A percentile compares a stretch with the other conserved stretches of the same genome.
Conservation (phyloP, 2,888 invertebrate genomes). For the Euphydryas editha region DNA sequence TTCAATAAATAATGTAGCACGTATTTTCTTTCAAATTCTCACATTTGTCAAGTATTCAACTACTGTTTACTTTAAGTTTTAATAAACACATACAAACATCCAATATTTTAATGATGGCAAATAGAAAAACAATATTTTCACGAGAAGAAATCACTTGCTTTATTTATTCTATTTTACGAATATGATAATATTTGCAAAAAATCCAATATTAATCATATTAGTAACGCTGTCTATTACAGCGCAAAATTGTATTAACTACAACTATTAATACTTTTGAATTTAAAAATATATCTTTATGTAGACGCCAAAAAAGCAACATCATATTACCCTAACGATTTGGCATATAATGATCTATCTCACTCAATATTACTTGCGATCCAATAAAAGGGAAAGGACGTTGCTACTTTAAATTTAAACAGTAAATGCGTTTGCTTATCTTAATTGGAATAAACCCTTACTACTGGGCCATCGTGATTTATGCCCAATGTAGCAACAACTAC, state of each 20-base stretch:
- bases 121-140: neutral
- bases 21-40: no score
- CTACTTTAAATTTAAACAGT: slow-evolving; percentile 22
- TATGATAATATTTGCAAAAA: slow-evolving; percentile 20
- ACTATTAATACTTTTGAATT: slow-evolving; percentile 35
- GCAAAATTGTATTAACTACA: slow-evolving; percentile 13
- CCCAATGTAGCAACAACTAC: slow-evolving; percentile 14
- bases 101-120: neutral
- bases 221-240: slow-evolving; percentile 14
- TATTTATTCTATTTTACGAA: neutral
- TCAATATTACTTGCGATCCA: slow-evolving; percentile 20
- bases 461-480: slow-evolving; percentile 20
- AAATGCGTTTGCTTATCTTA: slow-evolving; percentile 29
- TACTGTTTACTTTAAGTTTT: no score
- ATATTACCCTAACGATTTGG: slow-evolving; percentile 34
- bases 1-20: no score
- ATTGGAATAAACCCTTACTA: slow-evolving; percentile 19
- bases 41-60: no score
- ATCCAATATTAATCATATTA: neutral
- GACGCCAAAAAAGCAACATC: slow-evolving; percentile 27
- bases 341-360: slow-evolving; percentile 37
- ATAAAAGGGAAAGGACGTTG: slow-evolving; percentile 12
- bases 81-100: neutral
- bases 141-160: no score
- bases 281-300: slow-evolving; percentile 20